Conservation (phyloP, 2,888 invertebrate species). For the Dusona sp. region DNA sequence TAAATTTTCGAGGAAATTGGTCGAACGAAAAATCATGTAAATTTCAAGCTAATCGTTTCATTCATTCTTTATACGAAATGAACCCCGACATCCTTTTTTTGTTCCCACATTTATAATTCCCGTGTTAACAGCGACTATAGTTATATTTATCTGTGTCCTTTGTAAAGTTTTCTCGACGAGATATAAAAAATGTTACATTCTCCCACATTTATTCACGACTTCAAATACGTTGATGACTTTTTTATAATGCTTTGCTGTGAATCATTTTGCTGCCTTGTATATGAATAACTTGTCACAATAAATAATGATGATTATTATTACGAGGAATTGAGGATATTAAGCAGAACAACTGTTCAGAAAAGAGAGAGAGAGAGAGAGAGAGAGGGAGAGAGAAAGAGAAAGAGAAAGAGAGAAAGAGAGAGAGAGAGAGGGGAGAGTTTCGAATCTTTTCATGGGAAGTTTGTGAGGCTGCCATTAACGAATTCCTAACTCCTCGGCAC, state of each 20-base stretch:
- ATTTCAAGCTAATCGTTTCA: not conserved
- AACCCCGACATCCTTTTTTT: not conserved
- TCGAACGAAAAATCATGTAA: not conserved
- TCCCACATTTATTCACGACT: constrained; percentile 4
- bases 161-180: not conserved
- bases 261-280: not conserved
- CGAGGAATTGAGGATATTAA: not conserved
- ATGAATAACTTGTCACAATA: constrained; percentile 47
- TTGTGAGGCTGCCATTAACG: constrained; percentile 66
- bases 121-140: not conserved
- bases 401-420: constrained; percentile 10
- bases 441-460: constrained; percentile 18
- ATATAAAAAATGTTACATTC: not conserved
- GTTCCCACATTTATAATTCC: not conserved
- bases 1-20: not conserved
- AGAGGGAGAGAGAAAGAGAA: not conserved
- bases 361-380: not conserved
- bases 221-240: not conserved
- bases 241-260: not conserved
- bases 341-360: not conserved
- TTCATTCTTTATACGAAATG: not conserved
- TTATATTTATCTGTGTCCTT: not conserved
- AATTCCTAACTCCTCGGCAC: constrained; percentile 66
- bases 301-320: constrained; percentile 41
- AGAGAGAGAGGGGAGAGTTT: not conserved